A percentile compares a stretch with the other conserved stretches of the same genome.
Conservation (phyloP, 2,888 invertebrate species). For the Polydesmus complanatus region DNA sequence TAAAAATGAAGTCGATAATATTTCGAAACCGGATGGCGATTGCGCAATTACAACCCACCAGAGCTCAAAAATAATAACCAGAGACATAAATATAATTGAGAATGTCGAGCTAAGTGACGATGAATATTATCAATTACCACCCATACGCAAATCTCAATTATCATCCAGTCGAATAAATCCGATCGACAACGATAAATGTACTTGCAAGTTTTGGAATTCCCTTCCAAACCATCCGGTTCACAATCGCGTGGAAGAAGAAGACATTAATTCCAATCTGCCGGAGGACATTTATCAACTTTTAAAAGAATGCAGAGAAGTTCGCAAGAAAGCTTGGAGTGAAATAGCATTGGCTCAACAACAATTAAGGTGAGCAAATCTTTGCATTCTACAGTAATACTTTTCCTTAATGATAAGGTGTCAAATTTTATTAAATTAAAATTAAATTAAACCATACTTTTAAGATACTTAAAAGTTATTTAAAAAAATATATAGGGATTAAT, state of each 20-base stretch:
- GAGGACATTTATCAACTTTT: constrained; percentile 10
- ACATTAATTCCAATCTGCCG: constrained; percentile 2
- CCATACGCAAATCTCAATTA: neutral
- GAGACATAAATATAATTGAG: neutral
- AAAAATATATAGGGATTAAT: too few relatives aligned
- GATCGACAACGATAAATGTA: too few relatives aligned
- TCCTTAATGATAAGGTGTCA: too few relatives aligned
- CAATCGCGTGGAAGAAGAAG: neutral
- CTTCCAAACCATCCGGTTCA: neutral
- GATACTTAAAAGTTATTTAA: too few relatives aligned
- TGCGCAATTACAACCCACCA: too few relatives aligned
- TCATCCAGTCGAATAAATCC: too few relatives aligned
- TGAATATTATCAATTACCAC: constrained; percentile 7
- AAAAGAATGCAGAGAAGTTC: constrained; percentile 9
- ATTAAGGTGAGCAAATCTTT: constrained; percentile 6
- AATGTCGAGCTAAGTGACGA: neutral
- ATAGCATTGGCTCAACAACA: constrained; percentile 13
- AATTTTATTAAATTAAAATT: too few relatives aligned
- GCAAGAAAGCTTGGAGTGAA: constrained; percentile 13
- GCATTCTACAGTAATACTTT: too few relatives aligned
- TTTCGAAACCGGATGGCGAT: too few relatives aligned
- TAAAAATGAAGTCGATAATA: too few relatives aligned
- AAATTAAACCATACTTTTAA: too few relatives aligned
- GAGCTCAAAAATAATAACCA: too few relatives aligned
- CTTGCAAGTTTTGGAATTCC: neutral